A percentile compares a stretch with the other conserved stretches of the same genome.
Conservation (phyloP, 2,888 invertebrate species). For the Stenchaetothrips biformis region DNA sequence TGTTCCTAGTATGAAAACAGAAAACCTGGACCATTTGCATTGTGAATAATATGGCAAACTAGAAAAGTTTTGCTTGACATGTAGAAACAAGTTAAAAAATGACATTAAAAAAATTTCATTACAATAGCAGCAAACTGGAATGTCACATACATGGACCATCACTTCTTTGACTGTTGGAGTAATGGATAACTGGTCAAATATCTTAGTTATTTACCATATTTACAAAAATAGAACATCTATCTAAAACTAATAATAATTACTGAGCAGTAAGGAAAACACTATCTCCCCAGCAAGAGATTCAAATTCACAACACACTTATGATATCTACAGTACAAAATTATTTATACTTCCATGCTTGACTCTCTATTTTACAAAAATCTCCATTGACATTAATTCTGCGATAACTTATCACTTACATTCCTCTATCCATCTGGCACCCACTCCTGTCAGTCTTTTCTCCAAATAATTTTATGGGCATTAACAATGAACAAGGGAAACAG, state of each 20-base stretch:
- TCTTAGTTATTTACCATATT: not conserved
- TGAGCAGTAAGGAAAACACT: not conserved
- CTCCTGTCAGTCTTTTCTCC: conserved; percentile 18
- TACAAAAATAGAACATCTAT: not conserved
- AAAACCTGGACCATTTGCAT: no score
- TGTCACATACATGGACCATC: not conserved
- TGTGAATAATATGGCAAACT: no score
- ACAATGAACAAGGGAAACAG: not conserved
- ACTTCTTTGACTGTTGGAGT: conserved; percentile 8
- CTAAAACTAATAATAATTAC: not conserved
- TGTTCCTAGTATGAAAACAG: no score
- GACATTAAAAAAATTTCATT: not conserved
- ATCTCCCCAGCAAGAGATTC: not conserved
- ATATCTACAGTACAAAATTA: not conserved
- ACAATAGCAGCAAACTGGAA: conserved; percentile 1
- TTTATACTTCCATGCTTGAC: not conserved
- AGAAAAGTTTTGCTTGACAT: no score
- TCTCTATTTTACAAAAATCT: not conserved
- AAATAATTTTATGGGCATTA: not conserved
- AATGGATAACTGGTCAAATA: not conserved
- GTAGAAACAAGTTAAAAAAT: not conserved
- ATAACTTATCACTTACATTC: not conserved
- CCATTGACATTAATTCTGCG: not conserved
- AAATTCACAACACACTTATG: not conserved
- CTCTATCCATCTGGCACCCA: not conserved